phyloP scores from a whole-genome alignment of 2,113 vertebrate species.

The Pseudopodoces humilis region DNA sequence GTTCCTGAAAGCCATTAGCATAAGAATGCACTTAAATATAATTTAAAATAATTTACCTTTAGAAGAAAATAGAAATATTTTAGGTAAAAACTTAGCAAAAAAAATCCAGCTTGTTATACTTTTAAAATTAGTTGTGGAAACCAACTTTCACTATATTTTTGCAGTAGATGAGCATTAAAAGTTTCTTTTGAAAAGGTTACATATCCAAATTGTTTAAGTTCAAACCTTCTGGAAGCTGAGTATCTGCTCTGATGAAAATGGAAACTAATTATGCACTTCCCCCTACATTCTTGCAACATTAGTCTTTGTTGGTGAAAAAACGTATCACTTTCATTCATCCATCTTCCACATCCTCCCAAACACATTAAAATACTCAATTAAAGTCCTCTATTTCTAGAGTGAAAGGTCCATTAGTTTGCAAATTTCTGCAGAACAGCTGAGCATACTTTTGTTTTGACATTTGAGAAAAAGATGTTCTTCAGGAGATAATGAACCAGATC shows the following conservation, averaged over 20 bases:
- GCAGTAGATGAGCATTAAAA: neutral
- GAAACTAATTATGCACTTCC: neutral
- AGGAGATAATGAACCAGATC: neutral
- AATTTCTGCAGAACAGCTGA: conserved; percentile 16
- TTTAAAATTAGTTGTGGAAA: neutral
- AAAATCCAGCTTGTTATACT: neutral
- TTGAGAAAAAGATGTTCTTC: conserved; percentile 3
- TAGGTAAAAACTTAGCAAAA: neutral
- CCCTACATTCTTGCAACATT: neutral
- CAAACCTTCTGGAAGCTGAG: neutral
- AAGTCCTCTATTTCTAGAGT: conserved; percentile 8
- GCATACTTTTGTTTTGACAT: conserved; percentile 7
- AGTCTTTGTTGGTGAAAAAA: neutral
- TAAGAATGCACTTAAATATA: conserved; percentile 22
- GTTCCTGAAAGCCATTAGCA: conserved; percentile 27
- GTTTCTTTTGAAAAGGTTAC: neutral
- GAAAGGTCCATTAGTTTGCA: conserved; percentile 43
- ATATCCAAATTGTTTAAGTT: neutral
- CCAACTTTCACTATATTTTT: neutral
- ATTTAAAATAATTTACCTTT: conserved; percentile 14
- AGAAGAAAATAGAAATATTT: neutral
- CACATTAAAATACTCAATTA: neutral
- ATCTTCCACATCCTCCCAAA: conserved; percentile 8
- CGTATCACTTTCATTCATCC: neutral
- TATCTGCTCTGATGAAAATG: neutral